Conservation (phyloP, 2,113 vertebrate genomes). For the Microcebus griseorufus region DNA sequence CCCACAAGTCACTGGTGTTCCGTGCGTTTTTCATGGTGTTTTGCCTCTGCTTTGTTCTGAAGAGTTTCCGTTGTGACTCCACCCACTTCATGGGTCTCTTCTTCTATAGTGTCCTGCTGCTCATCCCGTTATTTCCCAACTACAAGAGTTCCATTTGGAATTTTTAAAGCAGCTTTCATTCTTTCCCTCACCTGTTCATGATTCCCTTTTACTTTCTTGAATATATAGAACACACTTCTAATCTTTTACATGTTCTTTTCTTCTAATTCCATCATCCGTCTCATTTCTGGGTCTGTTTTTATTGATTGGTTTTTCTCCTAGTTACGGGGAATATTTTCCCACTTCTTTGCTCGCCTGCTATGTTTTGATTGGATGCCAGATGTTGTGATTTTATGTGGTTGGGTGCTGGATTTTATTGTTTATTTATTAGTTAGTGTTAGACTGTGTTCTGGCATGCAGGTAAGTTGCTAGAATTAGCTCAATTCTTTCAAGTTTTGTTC, state of each 20-base stretch:
- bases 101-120: accelerated
- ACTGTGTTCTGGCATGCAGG: too few relatives aligned
- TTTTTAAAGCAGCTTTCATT: background rate
- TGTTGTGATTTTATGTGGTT: background rate
- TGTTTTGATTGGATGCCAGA: background rate
- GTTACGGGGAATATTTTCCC: background rate
- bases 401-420: background rate
- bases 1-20: background rate
- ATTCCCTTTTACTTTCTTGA: background rate
- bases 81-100: background rate
- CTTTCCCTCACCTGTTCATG: background rate
- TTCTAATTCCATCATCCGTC: background rate
- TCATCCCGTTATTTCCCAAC: background rate
- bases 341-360: background rate
- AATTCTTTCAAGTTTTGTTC: background rate
- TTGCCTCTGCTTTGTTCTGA: background rate
- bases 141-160: background rate
- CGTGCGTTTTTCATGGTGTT: background rate
- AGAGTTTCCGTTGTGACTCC: background rate
- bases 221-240: background rate
- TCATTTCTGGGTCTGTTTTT: background rate
- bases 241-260: background rate
- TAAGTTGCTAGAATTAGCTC: background rate
- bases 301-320: background rate
- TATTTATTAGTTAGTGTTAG: background rate